Conservation (phyloP, 2,113 vertebrate species). For the Pygoscelis antarcticus region DNA sequence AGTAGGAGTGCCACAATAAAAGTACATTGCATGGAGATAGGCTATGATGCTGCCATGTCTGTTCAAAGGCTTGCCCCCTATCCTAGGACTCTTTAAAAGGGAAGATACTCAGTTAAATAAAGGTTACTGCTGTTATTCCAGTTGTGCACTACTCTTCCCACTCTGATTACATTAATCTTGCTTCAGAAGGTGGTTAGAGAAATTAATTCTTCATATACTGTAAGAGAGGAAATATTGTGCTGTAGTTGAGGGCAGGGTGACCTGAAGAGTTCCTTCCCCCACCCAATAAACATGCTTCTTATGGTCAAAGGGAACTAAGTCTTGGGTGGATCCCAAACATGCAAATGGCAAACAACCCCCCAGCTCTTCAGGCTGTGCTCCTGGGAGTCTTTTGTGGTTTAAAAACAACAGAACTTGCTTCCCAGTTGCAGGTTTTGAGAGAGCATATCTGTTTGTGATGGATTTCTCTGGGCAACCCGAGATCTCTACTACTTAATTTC, state of each 20-base stretch:
- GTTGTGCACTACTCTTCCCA: not conserved
- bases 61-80: not conserved
- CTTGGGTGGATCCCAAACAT: not conserved
- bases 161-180: not conserved
- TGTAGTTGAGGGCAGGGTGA: not conserved
- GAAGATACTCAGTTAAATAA: not conserved
- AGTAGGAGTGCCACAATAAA: not conserved
- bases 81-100: not conserved
- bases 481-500: not conserved
- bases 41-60: not conserved
- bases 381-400: not conserved
- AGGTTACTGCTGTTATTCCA: not conserved
- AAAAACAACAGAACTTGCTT: not conserved
- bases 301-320: not conserved
- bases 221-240: not conserved
- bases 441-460: not conserved
- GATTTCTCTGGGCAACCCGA: not conserved
- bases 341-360: not conserved
- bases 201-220: not conserved
- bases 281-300: not conserved
- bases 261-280: not conserved
- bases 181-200: not conserved
- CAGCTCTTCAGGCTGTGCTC: not conserved
- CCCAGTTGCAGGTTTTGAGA: not conserved
- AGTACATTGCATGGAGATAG: accelerated